A percentile compares a stretch with the other conserved stretches of the same genome.
phyloP scores from a whole-genome alignment of 2,888 invertebrate species.

The Eupithecia subfuscata region DNA sequence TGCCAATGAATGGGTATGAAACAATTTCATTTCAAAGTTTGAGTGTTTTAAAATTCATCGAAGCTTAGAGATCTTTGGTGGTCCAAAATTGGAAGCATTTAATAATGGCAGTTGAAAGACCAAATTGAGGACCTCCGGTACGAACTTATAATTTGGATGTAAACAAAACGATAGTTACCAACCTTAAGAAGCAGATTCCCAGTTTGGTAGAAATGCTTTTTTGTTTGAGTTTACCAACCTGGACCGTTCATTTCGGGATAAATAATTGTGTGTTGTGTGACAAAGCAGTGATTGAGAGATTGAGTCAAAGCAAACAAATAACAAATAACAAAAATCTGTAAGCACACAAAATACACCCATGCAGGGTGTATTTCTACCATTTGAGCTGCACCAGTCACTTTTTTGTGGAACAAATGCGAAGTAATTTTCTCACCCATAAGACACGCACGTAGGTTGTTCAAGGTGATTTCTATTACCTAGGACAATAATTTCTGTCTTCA shows the following conservation, averaged over 20 bases:
- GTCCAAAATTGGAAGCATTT: conserved; percentile 57
- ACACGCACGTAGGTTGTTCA: too few relatives aligned
- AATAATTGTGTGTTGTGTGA: conserved; percentile 1
- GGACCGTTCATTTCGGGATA: neutral
- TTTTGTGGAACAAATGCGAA: neutral
- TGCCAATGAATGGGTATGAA: conserved; percentile 31
- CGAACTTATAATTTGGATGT: conserved; percentile 53
- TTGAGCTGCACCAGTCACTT: neutral
- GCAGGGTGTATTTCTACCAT: neutral
- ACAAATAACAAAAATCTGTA: too few relatives aligned
- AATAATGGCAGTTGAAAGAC: conserved; percentile 66
- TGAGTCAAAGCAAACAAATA: too few relatives aligned
- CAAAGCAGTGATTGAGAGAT: neutral
- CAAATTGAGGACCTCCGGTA: conserved; percentile 63
- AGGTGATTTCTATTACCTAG: too few relatives aligned
- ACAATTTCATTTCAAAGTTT: conserved; percentile 23
- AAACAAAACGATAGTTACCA: conserved; percentile 9
- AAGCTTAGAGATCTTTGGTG: conserved; percentile 56
- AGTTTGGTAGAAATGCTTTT: conserved; percentile 1
- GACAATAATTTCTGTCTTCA: neutral
- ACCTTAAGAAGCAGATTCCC: neutral
- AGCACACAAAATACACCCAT: too few relatives aligned
- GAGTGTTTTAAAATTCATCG: conserved; percentile 13
- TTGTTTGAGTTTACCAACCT: neutral
- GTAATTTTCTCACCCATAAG: neutral